Base-by-base conservation (phyloP, 2,113 vertebrate species). In the Ictalurus punctatus region DNA sequence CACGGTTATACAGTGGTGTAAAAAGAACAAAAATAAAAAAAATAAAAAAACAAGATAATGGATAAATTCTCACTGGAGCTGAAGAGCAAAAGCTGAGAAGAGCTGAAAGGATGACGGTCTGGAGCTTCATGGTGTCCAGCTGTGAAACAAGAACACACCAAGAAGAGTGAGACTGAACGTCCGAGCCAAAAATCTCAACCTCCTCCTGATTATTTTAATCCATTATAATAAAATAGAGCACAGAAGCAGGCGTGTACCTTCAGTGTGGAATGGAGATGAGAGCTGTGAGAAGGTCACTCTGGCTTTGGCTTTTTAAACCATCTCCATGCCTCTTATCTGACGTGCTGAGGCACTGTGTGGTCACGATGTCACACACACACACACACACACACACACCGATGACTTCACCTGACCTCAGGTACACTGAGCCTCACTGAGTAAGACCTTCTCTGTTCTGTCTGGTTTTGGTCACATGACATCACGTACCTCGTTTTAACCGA, bases 1-100 rank as follows among this genome's bases (percentile, higher is more conserved):
- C 17, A 23, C 23, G 61, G 61, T 58, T 10, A 27, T 19, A 79
- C 9, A n/a, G n/a, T 73, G 14, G 7, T 37, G 21, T 40, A 44
- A 12, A 40, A 58, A 56, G 2, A 14, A 16, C 10, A 48, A 48
- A 48, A 34, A 34, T 1, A 34, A 34, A 34, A 48, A 6, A 48
- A 6, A 6, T 7, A 48, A 48, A 48, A 48, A 5, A 34, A 30
- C 37, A 40, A 6, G 4, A 2, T 3, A 34, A 30, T 3, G 52
- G 52, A 81, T 21, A 23, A 59, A 69, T 56, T 88, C 91, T 90
- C 84, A 92, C 91, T 25, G 91, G 91, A 48, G 61, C 84, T 84
- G 79, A 52, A 30, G 86, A 59, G 84, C 86, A 86, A 52, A 84
- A 54, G 83, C 90, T 76, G 88, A 92, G 63, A 87, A 37, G 52